Percentiles rank a stretch among this genome's conserved stretches.
phyloP scores from a whole-genome alignment of 2,888 invertebrate species.

The Nymphalis urticae region DNA sequence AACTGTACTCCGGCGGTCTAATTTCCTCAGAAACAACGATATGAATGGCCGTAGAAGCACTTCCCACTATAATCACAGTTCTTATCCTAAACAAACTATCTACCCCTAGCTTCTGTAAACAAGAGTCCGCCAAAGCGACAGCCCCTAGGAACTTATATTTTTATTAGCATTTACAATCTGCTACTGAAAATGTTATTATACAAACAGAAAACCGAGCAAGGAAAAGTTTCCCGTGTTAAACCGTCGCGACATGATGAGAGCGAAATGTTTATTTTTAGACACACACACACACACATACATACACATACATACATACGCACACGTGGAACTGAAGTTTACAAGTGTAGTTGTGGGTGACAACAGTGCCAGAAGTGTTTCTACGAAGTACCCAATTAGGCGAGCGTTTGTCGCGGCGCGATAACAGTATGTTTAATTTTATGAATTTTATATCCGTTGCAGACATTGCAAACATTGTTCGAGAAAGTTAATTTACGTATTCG shows the following conservation, averaged over 20 bases:
- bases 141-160: slow-evolving; percentile 25
- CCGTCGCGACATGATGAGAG: slow-evolving; percentile 12
- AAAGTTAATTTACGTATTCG: not conserved
- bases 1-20: slow-evolving; percentile 14
- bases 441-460: slow-evolving; percentile 1
- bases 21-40: slow-evolving; percentile 22
- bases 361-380: slow-evolving; percentile 18
- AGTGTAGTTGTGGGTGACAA: slow-evolving; percentile 21
- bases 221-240: slow-evolving; percentile 12
- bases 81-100: slow-evolving; percentile 23
- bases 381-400: slow-evolving; percentile 23
- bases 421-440: slow-evolving; percentile 15
- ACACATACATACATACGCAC: not conserved
- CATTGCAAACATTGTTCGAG: not conserved
- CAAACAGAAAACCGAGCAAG: slow-evolving; percentile 8
- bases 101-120: slow-evolving; percentile 4
- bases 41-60: slow-evolving; percentile 13
- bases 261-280: slow-evolving; percentile 26
- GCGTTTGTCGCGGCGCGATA: slow-evolving; percentile 18
- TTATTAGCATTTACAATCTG: slow-evolving; percentile 24
- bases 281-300: not conserved
- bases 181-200: slow-evolving; percentile 13
- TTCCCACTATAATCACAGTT: slow-evolving; percentile 23
- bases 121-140: slow-evolving; percentile 17
- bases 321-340: not conserved